phyloP scores from a whole-genome alignment of 1,140 invertebrate species.

The Procambarus virginalis region DNA sequence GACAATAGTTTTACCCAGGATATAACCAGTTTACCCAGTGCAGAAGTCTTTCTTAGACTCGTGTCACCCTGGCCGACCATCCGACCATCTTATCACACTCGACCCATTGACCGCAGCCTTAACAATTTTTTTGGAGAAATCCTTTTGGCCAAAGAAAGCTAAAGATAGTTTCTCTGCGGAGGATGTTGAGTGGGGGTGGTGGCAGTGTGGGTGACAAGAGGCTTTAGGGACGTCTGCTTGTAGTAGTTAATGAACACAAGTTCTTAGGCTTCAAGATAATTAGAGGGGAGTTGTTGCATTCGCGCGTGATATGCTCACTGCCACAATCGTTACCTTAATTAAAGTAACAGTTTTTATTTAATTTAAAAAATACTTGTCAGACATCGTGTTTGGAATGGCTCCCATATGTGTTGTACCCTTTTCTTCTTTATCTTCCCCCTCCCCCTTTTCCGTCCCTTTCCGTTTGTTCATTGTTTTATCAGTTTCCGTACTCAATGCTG shows the following conservation, averaged over 20 bases:
- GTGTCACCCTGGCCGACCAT: neutral
- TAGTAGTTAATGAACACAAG: neutral
- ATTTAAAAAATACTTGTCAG: neutral
- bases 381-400: neutral
- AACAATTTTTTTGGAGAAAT: neutral
- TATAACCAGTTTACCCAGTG: slow-evolving; percentile 31
- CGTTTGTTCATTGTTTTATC: neutral
- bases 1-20: slow-evolving; percentile 38
- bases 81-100: neutral
- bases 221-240: neutral
- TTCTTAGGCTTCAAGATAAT: neutral
- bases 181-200: neutral
- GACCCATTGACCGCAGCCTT: neutral
- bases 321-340: neutral
- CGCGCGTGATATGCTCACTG: neutral
- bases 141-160: neutral
- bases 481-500: neutral
- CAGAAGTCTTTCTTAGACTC: neutral
- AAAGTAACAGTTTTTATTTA: neutral
- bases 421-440: neutral
- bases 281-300: neutral
- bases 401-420: neutral
- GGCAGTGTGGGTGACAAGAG: neutral
- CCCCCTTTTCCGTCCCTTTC: neutral
- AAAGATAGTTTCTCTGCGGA: neutral